phyloP scores from a whole-genome alignment of 2,797 vertebrate genomes.

The Falco novaeseelandiae region DNA sequence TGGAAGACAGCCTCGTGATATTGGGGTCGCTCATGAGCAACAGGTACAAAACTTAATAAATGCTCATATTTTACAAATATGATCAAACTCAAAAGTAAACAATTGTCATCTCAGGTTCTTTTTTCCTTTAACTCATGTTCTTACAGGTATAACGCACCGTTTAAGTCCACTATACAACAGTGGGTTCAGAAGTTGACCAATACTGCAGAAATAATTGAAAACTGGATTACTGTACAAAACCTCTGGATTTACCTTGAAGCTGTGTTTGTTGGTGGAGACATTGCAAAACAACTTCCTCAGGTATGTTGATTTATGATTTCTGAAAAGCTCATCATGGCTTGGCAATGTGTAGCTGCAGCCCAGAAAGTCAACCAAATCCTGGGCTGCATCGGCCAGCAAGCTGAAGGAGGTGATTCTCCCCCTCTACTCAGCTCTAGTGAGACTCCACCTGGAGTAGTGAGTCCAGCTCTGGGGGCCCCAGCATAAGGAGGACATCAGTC shows the following conservation, averaged over 20 bases:
- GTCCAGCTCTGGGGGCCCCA: too few relatives aligned
- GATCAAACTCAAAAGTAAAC: background rate
- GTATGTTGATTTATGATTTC: constrained; percentile 41
- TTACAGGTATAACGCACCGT: constrained; percentile 82
- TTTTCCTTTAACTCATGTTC: background rate
- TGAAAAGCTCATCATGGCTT: too few relatives aligned
- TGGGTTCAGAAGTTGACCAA: constrained; percentile 87
- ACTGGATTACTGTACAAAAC: constrained; percentile 87
- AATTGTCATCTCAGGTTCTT: background rate
- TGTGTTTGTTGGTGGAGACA: constrained; percentile 89
- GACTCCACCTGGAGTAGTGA: too few relatives aligned
- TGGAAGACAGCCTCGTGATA: constrained; percentile 88
- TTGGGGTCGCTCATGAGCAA: constrained; percentile 85
- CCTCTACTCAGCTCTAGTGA: too few relatives aligned
- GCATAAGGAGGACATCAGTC: too few relatives aligned
- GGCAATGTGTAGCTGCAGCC: too few relatives aligned
- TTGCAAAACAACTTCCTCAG: constrained; percentile 89
- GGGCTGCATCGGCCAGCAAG: too few relatives aligned
- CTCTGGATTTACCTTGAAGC: constrained; percentile 92
- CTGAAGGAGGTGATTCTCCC: too few relatives aligned
- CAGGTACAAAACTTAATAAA: constrained; percentile 73
- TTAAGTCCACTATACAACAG: constrained; percentile 82
- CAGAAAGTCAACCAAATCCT: too few relatives aligned
- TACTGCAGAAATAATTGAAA: constrained; percentile 86
- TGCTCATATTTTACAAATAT: background rate